Evolutionary conservation across 2,113 vertebrate species (phyloP).

Genomic region (Paramormyrops kingsleyae): DNA sequence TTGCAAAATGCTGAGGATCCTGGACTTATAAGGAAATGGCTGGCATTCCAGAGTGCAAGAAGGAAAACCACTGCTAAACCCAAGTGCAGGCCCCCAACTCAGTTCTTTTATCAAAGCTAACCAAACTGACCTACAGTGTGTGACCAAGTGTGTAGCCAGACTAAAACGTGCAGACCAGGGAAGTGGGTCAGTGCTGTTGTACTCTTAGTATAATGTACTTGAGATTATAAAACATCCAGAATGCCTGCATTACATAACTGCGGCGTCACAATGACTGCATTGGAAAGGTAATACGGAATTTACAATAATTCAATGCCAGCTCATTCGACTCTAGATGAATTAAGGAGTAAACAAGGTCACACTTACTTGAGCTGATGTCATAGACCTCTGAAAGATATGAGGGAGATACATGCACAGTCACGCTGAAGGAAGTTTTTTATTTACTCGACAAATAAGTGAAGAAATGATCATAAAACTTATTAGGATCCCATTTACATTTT

Average conservation of each 20-base stretch:
- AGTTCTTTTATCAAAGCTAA: neutral
- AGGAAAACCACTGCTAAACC: neutral
- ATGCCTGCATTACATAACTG: neutral
- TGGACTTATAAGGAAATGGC: neutral
- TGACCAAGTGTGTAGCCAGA: neutral
- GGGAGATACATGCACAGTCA: neutral
- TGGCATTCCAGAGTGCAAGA: neutral
- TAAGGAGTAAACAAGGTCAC: neutral
- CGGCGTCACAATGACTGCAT: neutral
- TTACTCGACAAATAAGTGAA: neutral
- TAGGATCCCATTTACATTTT: neutral
- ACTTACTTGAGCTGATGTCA: neutral
- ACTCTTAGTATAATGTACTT: neutral
- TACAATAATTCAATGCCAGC: neutral
- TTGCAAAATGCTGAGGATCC: no score
- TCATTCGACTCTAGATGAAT: neutral
- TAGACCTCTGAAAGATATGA: neutral
- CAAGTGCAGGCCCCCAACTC: neutral
- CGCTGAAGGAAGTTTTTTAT: neutral
- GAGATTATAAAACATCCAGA: neutral
- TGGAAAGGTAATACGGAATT: neutral
- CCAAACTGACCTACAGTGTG: neutral
- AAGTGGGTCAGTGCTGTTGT: no score
- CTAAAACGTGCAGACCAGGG: neutral
- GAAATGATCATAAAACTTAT: neutral